Base-by-base conservation (phyloP, 2,113 vertebrate species). In the Laticauda colubrina region DNA sequence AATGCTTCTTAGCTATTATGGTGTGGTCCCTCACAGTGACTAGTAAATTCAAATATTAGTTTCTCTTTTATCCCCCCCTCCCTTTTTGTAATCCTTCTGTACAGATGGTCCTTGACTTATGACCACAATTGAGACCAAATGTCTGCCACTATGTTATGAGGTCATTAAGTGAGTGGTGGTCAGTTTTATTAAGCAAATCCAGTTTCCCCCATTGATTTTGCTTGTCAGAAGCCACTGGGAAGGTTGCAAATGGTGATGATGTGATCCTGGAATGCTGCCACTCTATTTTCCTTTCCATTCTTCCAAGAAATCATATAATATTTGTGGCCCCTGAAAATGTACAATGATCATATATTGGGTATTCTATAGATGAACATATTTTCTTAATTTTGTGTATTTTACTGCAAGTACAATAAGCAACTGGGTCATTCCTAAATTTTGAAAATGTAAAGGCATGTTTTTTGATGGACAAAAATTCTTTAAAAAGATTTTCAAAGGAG, bases 401-500 rank as follows among this genome's bases (percentile, higher is more conserved):
- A 26, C 4, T 69, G 29, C 26, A 69, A n/a, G 64, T 26, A 45
- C 15, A 51, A 61, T 61, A 18, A 64, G 56, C 89, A 89, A 87
- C 39, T 9, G 6, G 15, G 7, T 53, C 43, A 26, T 14, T 23
- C 51, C 10, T 86, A 48, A 53, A 53, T 15, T 87, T 87, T 53
- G 3, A 53, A 87, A 87, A 87, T 54, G 48, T 75, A 85, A 90
- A 92, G 61, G 20, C n/a, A 55, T 81, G 34, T 39, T n/a, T n/a
- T 69, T 87, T 87, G 14, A 26, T 14, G 29, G 21, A n/a, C 51
- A 54, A 87, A 64, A 87, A 91, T 87, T 85, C 45, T 4, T 51
- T 85, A 89, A 55, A 91, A 90, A 55, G 88, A 92, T 81, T 94
- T 85, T 91, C 39, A 55, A 20, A 87, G 86, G 92, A 57, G 8